Evolutionary conservation across 1,140 invertebrate genomes (phyloP), one percentile per base, ranked within the genome.

Genomic region (Sesamia nonagrioides): DNA sequence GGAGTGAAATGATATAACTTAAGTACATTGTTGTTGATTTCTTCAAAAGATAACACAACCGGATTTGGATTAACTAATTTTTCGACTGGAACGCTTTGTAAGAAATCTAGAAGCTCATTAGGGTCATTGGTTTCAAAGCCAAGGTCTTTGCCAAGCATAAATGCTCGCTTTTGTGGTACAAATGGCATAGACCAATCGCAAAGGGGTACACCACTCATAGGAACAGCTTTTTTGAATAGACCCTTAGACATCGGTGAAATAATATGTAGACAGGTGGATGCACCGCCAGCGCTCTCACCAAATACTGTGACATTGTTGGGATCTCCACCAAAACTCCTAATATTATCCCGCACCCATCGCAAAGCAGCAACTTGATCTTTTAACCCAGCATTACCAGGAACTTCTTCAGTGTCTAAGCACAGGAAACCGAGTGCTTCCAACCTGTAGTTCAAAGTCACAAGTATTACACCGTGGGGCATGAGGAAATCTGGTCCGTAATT

Each of bases 231-330:
- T 69, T 86, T 84, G 68, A 88, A 90, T 0, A 92, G 83, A 6
- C 88, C 90, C 91, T 78, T 96, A 88, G 42, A 95, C 95, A 72
- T 95, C 92, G 69, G 91, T 1, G 91, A 91, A 35, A 91, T 33
- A 9, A 87, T 35, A 15, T 89, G 91, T n/a, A 88, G 69, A 15
- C 78, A 58, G 48, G 77, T 73, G 0, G 86, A 85, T 0, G 96
- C 95, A 13, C 95, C 96, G 3, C 97, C 97, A 2, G 97, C 96
- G 61, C 95, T 96, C 79, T 97, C 96, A 13, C 97, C 98, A 82
- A 98, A 97, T n/a, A 98, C 89, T 0, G 98, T 98, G 0, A 98
- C 96, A 81, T 96, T 95, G 2, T 96, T 87, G 0, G 96, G 96
- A 91, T 97, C 96, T 0, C 97, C 98, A 21, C 97, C 97, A 87